These are phyloP conservation scores for Narcine bancroftii DNA, from an alignment of 2,113 vertebrate species.

Conservation along the genomic window DNA sequence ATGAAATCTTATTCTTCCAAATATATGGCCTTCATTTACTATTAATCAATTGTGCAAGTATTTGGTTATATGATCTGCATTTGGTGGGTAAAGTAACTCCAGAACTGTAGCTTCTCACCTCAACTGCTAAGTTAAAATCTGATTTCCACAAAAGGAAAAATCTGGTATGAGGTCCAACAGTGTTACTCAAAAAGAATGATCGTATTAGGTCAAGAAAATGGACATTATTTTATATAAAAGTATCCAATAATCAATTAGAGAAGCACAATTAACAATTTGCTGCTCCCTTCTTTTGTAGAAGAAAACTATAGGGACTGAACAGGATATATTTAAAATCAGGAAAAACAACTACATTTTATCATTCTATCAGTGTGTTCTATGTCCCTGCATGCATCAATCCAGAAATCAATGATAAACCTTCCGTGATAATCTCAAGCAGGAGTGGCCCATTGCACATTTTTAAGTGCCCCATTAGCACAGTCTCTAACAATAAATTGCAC, in stretches of 20 bases:
- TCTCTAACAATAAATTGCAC: no score
- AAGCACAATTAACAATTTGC: neutral
- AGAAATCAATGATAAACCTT: neutral
- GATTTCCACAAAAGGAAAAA: neutral
- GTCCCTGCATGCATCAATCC: neutral
- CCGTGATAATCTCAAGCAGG: no score
- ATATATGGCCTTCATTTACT: neutral
- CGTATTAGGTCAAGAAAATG: neutral
- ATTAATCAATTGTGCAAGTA: neutral
- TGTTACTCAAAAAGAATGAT: neutral
- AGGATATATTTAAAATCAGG: neutral
- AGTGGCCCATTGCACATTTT: no score
- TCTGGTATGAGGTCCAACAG: neutral
- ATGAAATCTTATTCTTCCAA: no score
- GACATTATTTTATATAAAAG: neutral
- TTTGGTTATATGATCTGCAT: neutral
- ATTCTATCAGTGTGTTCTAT: neutral
- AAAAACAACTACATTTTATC: neutral
- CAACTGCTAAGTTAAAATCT: neutral
- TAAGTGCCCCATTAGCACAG: no score
- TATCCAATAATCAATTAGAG: neutral
- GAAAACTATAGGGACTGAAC: neutral
- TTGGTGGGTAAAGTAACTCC: neutral
- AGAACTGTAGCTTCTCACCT: neutral
- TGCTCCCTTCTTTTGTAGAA: neutral